Percentiles rank a stretch among this genome's conserved stretches.
Conservation (phyloP, 2,113 vertebrate species). For the Hippocampus mohnikei region DNA sequence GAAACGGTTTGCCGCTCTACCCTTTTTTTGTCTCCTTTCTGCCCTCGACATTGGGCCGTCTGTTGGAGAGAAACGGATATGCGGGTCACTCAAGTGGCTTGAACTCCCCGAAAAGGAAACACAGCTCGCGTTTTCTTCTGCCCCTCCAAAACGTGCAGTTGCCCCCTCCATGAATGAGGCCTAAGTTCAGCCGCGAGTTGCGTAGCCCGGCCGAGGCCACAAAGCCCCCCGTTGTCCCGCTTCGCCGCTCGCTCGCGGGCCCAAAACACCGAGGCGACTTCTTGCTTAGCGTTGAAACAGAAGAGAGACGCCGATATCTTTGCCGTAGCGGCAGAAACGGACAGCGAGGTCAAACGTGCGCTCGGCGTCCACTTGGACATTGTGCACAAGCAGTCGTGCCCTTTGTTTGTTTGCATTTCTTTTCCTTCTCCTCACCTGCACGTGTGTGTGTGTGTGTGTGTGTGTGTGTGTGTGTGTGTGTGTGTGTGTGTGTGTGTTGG, state of each 20-base stretch:
- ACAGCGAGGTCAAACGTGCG: no score
- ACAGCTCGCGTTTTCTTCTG: slow-evolving; percentile 52
- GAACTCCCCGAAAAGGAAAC: slow-evolving; percentile 56
- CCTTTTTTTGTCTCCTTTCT: slow-evolving; percentile 13
- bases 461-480: no score
- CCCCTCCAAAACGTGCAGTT: slow-evolving; percentile 25
- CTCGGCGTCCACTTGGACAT: no score
- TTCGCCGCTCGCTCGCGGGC: not conserved
- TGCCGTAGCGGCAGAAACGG: no score
- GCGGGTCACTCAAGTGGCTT: slow-evolving; percentile 55
- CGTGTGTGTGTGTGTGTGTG: no score
- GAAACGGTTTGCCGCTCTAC: slow-evolving; percentile 42
- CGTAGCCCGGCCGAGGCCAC: slow-evolving; percentile 45
- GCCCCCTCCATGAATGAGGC: slow-evolving; percentile 52
- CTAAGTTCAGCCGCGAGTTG: slow-evolving; percentile 54
- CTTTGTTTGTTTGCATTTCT: no score
- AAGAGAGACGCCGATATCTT: not conserved
- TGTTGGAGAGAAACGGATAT: slow-evolving; percentile 43
- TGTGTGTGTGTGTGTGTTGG: no score
- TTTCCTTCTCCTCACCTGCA: no score
- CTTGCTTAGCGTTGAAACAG: not conserved
- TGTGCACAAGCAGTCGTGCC: not conserved
- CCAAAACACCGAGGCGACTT: not conserved
- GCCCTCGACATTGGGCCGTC: slow-evolving; percentile 43
- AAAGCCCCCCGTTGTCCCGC: slow-evolving; percentile 53